Evolutionary conservation across 2,797 vertebrate genomes (phyloP), one percentile per base, ranked within the genome.

Genomic region (Muscicapa striata): DNA sequence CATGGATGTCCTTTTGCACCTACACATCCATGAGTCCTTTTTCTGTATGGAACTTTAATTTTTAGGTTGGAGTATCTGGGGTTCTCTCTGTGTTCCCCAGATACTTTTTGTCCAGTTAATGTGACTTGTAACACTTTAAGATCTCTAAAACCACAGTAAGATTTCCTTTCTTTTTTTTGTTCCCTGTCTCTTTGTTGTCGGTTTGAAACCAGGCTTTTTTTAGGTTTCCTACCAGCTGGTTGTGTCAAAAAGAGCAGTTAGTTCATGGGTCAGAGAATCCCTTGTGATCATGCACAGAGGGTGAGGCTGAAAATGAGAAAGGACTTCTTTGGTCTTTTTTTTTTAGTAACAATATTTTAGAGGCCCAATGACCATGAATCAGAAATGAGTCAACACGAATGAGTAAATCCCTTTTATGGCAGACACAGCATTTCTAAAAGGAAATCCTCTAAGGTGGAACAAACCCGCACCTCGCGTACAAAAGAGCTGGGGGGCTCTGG

Each of bases 181-280:
- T 19, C 27, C 12, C 34, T 18, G 0, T 51, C 36, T 76, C 69
- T 49, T 46, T 75, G 11, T 43, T 83, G 38, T 74, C 66, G 29
- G 43, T 70, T 84, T 93, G 67, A 81, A 68, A 49, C 62, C 91
- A 51, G 51, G 52, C 41, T 91, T 93, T 91, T 22, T 81, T 90
- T 91, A 87, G 69, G 69, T 91, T 75, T 85, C 81, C 55, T 72
- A 34, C 54, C 41, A 70, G 62, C 79, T 89, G 54, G 32, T 66
- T 89, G 82, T 87, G 57, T 79, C 70, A n/a, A 76, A 96, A 96
- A 63, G 66, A 94, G 67, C 61, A 52, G 59, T 76, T 84, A 86
- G 66, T 88, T 93, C 51, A 70, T 46, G 76, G 95, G 69, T 93
- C 84, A 93, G 63, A 84, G 91, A n/a, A 73, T 78, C 83, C 63